phyloP scores from a whole-genome alignment of 2,113 vertebrate genomes.

The Tetrax tetrax region DNA sequence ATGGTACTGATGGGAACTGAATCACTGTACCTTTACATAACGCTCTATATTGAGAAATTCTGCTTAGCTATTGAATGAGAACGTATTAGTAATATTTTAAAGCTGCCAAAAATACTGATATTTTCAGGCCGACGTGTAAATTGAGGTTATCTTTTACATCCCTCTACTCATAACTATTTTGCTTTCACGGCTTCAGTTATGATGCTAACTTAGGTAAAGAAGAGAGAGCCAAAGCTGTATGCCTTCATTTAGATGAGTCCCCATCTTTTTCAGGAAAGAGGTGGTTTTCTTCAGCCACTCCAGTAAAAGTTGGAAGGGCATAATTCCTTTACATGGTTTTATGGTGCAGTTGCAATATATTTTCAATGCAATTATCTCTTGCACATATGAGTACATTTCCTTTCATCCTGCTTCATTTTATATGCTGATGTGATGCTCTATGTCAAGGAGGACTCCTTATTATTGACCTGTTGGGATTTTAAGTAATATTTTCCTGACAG shows the following conservation, averaged over 20 bases:
- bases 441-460: background rate
- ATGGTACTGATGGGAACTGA: background rate
- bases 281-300: background rate
- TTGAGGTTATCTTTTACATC: background rate
- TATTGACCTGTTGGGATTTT: background rate
- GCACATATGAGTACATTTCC: background rate
- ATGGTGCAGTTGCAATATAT: background rate
- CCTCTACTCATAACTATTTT: background rate
- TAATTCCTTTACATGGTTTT: background rate
- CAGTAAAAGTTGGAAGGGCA: background rate
- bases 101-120: background rate
- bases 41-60: conserved; percentile 10
- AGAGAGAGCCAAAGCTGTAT: background rate
- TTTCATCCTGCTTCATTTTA: background rate
- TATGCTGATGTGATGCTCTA: background rate
- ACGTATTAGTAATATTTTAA: background rate
- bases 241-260: background rate
- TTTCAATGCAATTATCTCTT: background rate
- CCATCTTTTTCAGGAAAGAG: background rate
- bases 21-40: background rate
- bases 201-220: background rate
- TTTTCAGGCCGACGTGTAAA: background rate
- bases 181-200: background rate
- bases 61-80: background rate
- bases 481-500: background rate